These are phyloP conservation scores for Gymnothorax javanicus DNA, from an alignment of 2,797 vertebrate genomes.

Conservation along the genomic window DNA sequence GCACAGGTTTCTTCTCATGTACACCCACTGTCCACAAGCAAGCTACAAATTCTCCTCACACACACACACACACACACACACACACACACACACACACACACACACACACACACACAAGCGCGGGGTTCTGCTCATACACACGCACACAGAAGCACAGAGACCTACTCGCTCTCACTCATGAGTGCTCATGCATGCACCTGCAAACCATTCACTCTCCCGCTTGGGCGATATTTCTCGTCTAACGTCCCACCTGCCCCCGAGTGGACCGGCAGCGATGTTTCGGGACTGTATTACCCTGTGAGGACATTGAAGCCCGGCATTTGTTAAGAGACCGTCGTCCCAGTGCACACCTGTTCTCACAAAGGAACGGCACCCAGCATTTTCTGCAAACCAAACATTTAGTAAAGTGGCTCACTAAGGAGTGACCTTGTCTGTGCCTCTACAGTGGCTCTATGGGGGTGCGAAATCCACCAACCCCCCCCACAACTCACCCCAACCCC, in stretches of 20 bases:
- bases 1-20: no score
- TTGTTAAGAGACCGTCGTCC: neutral
- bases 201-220: neutral
- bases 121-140: conserved; percentile 12
- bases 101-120: neutral
- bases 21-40: no score
- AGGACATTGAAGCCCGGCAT: neutral
- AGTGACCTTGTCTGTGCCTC: neutral
- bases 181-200: neutral
- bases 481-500: neutral
- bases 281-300: neutral
- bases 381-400: neutral
- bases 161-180: neutral
- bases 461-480: neutral
- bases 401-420: neutral
- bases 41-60: conserved; percentile 20
- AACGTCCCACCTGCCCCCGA: neutral
- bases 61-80: neutral
- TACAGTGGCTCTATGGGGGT: neutral
- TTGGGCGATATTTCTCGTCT: neutral
- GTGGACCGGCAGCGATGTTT: neutral
- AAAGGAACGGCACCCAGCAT: neutral
- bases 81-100: neutral
- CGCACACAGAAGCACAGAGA: neutral
- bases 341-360: neutral